Conservation (phyloP, 2,113 vertebrate species). For the Prolemur simus region DNA sequence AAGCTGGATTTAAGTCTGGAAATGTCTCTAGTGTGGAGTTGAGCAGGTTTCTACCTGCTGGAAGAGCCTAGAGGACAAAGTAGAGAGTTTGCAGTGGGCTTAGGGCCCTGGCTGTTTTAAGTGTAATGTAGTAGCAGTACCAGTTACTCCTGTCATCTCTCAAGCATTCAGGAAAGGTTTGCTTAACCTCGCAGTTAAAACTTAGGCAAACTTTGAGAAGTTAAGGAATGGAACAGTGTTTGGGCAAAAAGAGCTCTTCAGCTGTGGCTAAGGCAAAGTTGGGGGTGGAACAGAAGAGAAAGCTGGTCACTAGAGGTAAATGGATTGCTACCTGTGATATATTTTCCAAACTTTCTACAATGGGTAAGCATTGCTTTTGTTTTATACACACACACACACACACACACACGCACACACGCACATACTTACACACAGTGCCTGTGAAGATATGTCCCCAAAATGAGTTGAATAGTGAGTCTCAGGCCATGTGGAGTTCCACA, state of each 20-base stretch:
- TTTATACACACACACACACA: too few relatives aligned
- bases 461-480: background rate
- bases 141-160: background rate
- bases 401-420: too few relatives aligned
- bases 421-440: too few relatives aligned
- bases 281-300: background rate
- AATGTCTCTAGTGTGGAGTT: background rate
- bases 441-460: background rate
- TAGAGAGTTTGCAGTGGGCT: background rate
- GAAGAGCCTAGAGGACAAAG: background rate
- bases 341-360: background rate
- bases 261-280: background rate
- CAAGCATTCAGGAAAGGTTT: background rate
- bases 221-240: background rate
- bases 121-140: rapidly evolving
- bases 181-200: background rate
- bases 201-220: background rate
- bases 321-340: background rate
- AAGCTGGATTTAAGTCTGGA: background rate
- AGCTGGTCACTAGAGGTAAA: background rate
- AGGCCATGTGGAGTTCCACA: background rate
- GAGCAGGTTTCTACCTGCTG: background rate
- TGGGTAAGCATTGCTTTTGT: background rate
- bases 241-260: background rate
- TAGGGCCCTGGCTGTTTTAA: background rate